Evolutionary conservation across 1,140 invertebrate species (phyloP), one percentile per base, ranked within the genome.

Genomic region (Laupala kohalensis): DNA sequence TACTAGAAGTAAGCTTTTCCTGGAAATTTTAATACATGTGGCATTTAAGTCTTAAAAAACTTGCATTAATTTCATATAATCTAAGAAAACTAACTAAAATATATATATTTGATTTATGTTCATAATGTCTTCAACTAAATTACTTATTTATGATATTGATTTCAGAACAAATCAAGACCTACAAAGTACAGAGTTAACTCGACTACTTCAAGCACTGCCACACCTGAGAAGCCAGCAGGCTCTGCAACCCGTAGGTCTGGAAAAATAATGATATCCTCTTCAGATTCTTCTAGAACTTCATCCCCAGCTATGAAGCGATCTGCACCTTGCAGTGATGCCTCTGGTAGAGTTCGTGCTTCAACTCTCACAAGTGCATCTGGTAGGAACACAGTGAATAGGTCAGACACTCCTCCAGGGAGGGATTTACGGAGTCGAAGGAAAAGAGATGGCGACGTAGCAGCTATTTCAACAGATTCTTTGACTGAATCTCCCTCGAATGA

Each of bases 261-360:
- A 3, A 72, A 70, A 15, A 66, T 62, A 12, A 83, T 82, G 77
- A 84, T 84, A 74, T 87, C 81, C 73, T 87, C 83, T 19, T 88
- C 80, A 37, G 86, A 84, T 77, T 89, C 88, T 0, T 87, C 86
- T 4, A 78, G 88, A 66, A 88, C 86, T 66, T 88, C 87, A 0
- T 89, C 87, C 77, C 88, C 88, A 13, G 87, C 87, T 0, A 83
- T 86, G 75, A 85, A 84, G 69, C 82, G 85, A 66, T 81, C 78
- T 69, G 75, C 78, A 24, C 30, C 67, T 12, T 24, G 65, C 65
- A 53, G 70, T 65, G 70, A 64, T 25, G 26, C 25, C 15, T 68
- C 67, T 68, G 67, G 67, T 23, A 68, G 67, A 29, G 67, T 27
- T 3, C 28, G 28, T 6, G 67, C 67, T 68, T 27, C 67, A 9